Evolutionary conservation across 1,140 invertebrate species (phyloP), one percentile per base, ranked within the genome.

Genomic region (Heliconius congener): DNA sequence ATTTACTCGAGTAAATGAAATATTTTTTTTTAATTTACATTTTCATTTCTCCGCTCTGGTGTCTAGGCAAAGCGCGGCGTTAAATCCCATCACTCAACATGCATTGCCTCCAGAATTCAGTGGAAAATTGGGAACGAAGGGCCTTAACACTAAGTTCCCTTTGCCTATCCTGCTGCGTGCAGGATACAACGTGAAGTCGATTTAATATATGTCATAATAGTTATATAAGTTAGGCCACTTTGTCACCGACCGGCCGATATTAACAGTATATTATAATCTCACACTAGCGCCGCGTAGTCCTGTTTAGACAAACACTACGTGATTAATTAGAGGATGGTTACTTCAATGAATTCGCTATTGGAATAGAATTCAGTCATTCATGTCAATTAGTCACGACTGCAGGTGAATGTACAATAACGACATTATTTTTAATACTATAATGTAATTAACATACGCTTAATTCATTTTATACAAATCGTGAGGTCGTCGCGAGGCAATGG

Each of bases 321-420:
- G 80, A 71, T 18, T 71, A 76, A 81, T 81, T 81, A 81, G 55
- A 78, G 76, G 46, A 76, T 75, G 39, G 75, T 77, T 74, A 76
- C 76, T 78, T 77, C 77, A 75, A 81, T 75, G 50, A 77, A 71
- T 75, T 74, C 46, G 57, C 60, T 11, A 78, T 78, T 78, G 73
- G 80, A 81, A 81, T 81, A 78, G 77, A 76, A 81, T 81, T 78
- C 78, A 72, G 77, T 74, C 66, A 71, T 77, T 78, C 80, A 78
- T 76, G 70, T 60, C 73, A 81, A 60, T 23, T 39, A 78, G 77
- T 81, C 80, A 81, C 80, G 80, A 81, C 73, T 18, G 16, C 55
- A n/a, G 80, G 39, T 81, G 50, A 76, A 73, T 73, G 73, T 66
- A 71, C 74, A 79, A 77, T 66, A 60, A 37, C 73, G 66, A 77